Evolutionary conservation across 2,797 vertebrate genomes (phyloP).

Genomic region (Alectoris magna): DNA sequence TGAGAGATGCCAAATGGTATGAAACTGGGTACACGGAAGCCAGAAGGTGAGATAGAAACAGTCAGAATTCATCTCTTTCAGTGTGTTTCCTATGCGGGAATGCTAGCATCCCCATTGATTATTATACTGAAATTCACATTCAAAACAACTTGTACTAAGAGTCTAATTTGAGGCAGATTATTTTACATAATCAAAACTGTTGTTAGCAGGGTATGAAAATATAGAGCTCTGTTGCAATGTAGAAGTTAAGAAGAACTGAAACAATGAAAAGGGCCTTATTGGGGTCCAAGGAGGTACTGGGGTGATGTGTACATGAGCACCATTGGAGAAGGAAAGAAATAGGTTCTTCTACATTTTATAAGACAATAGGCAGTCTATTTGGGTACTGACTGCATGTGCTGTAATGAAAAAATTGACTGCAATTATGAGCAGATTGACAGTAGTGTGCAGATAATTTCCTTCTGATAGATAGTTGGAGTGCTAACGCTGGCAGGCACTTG

Average conservation of each 20-base stretch:
- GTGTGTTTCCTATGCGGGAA: background rate
- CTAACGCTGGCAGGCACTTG: background rate
- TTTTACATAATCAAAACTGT: background rate
- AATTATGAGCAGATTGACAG: conserved; percentile 16
- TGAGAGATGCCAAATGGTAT: rapidly evolving
- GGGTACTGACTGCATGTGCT: background rate
- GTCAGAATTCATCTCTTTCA: background rate
- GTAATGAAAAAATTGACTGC: background rate
- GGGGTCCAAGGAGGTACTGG: background rate
- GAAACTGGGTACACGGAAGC: background rate
- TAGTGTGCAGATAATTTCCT: conserved; percentile 12
- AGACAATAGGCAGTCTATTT: background rate
- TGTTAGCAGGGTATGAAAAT: background rate
- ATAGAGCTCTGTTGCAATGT: background rate
- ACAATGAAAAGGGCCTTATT: background rate
- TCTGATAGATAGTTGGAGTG: conserved; percentile 20
- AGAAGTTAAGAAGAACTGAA: background rate
- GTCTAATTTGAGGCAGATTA: background rate
- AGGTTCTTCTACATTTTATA: background rate
- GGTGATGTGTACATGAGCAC: background rate
- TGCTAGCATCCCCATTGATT: background rate
- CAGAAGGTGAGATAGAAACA: background rate
- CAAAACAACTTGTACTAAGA: background rate
- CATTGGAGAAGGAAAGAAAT: background rate
- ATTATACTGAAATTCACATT: background rate